These are phyloP conservation scores for Sus cebifrons DNA, from an alignment of 2,797 vertebrate species.

Conservation along the genomic window DNA sequence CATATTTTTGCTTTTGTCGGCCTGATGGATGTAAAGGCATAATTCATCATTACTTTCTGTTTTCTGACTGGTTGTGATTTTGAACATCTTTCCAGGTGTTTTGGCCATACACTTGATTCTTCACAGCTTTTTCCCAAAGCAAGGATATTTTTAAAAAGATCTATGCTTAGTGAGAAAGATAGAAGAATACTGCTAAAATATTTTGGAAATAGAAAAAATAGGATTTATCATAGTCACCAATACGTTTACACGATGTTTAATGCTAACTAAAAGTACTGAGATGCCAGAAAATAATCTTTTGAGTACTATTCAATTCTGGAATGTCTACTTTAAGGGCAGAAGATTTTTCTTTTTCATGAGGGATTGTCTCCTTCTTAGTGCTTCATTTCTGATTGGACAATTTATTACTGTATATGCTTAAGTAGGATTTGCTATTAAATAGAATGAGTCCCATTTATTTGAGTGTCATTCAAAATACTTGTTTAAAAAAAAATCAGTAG, in stretches of 20 bases:
- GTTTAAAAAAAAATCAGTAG: constrained; percentile 86
- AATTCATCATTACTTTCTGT: constrained; percentile 8
- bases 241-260: neutral
- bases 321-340: neutral
- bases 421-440: constrained; percentile 81
- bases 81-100: neutral
- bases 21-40: neutral
- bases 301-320: fast-evolving
- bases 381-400: constrained; percentile 52
- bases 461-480: constrained; percentile 85
- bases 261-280: neutral
- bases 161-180: constrained; percentile 12
- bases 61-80: constrained; percentile 1
- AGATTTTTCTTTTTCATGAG: neutral
- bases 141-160: neutral
- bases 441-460: constrained; percentile 86
- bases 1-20: neutral
- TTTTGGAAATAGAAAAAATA: constrained; percentile 27
- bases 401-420: constrained; percentile 40
- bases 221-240: neutral
- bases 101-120: constrained; percentile 25
- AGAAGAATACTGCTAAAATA: constrained; percentile 25
- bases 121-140: neutral
- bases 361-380: neutral
- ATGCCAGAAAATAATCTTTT: constrained; percentile 40